phyloP scores from a whole-genome alignment of 2,888 invertebrate genomes.

The Adelphocoris suturalis region DNA sequence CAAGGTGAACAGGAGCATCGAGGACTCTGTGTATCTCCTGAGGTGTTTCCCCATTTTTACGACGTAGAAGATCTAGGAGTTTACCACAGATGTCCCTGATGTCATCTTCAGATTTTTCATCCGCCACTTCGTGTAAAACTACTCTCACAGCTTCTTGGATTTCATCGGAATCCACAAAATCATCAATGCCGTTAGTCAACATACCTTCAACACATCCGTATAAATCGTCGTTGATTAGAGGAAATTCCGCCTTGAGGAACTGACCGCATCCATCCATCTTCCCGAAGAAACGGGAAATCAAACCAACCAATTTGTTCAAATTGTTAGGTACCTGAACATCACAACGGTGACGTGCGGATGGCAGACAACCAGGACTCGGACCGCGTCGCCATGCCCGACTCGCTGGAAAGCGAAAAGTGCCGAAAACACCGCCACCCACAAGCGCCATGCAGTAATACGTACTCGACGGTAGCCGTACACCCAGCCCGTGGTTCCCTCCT shows the following conservation, averaged over 20 bases:
- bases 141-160: slow-evolving; percentile 96
- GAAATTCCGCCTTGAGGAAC: slow-evolving; percentile 90
- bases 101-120: slow-evolving; percentile 89
- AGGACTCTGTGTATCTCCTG: slow-evolving; percentile 86
- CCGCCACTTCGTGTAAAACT: slow-evolving; percentile 89
- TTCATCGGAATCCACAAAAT: slow-evolving; percentile 94
- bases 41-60: slow-evolving; percentile 80
- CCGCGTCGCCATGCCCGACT: too few species aligned
- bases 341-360: too few species aligned
- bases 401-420: too few species aligned
- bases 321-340: too few species aligned
- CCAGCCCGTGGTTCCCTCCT: too few species aligned
- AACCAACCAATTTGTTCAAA: too few species aligned
- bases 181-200: slow-evolving; percentile 90
- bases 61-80: slow-evolving; percentile 88
- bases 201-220: slow-evolving; percentile 92
- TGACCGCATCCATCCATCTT: slow-evolving; percentile 87
- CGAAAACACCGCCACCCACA: too few species aligned
- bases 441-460: too few species aligned
- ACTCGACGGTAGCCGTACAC: too few species aligned
- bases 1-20: slow-evolving; percentile 92
- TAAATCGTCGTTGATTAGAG: slow-evolving; percentile 93
- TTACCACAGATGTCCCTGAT: slow-evolving; percentile 91
- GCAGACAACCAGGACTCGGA: too few species aligned
- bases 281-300: not conserved